A percentile compares a stretch with the other conserved stretches of the same genome.
phyloP scores from a whole-genome alignment of 2,888 invertebrate species.

The Galerucella nymphaeae region DNA sequence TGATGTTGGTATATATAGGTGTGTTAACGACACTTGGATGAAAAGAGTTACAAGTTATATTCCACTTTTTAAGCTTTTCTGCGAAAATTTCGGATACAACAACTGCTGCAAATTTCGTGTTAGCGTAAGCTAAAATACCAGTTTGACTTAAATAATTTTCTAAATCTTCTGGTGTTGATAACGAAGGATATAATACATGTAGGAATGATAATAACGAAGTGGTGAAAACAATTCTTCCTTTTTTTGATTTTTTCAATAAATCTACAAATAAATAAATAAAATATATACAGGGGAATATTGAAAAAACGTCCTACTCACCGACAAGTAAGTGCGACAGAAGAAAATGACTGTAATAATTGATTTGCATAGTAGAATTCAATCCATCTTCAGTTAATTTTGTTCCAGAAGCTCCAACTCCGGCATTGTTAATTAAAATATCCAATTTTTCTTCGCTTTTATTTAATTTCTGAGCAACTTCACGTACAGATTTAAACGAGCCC shows the following conservation, averaged over 20 bases:
- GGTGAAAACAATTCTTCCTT: slow-evolving; percentile 42
- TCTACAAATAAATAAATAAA: slow-evolving; percentile 31
- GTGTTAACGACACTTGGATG: slow-evolving; percentile 41
- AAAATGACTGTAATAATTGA: slow-evolving; percentile 78
- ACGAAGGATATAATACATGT: background rate
- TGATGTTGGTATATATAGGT: slow-evolving; percentile 19
- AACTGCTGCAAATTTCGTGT: slow-evolving; percentile 33
- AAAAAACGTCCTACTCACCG: slow-evolving; percentile 54
- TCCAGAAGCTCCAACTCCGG: slow-evolving; percentile 70
- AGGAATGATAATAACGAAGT: slow-evolving; percentile 30
- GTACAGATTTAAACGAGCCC: slow-evolving; percentile 67
- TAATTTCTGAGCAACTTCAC: slow-evolving; percentile 72
- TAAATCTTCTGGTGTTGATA: background rate
- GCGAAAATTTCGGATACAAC: slow-evolving; percentile 40
- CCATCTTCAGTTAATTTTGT: slow-evolving; percentile 67
- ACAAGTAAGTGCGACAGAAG: slow-evolving; percentile 74
- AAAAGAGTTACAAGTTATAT: slow-evolving; percentile 33
- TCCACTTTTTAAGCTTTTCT: slow-evolving; percentile 33
- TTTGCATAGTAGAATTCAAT: slow-evolving; percentile 72
- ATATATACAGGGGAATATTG: too few relatives aligned
- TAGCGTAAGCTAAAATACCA: slow-evolving; percentile 10
- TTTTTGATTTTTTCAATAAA: slow-evolving; percentile 39
- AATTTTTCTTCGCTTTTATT: slow-evolving; percentile 67
- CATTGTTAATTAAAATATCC: slow-evolving; percentile 75
- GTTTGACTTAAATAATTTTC: background rate